Percentiles rank a stretch among this genome's conserved stretches.
Evolutionary conservation across 1,140 invertebrate species (phyloP).

Genomic region (Bombyx mandarina): DNA sequence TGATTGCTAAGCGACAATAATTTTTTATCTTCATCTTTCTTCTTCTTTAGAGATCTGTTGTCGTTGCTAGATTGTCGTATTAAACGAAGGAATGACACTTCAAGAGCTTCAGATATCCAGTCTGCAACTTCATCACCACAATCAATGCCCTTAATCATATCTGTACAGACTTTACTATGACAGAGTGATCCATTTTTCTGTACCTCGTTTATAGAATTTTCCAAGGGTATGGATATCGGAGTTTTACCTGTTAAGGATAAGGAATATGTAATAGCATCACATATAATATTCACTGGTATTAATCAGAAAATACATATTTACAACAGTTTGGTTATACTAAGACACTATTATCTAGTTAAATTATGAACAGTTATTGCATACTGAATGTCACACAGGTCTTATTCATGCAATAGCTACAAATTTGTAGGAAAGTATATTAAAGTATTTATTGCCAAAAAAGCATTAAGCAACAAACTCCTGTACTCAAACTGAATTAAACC

Average conservation of each 20-base stretch:
- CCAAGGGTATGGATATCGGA: constrained; percentile 63
- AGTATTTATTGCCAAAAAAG: too few species aligned
- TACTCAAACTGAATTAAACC: too few species aligned
- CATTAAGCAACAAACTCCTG: too few species aligned
- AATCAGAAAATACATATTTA: background rate
- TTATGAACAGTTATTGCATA: too few species aligned
- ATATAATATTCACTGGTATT: background rate
- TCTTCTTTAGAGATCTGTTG: constrained; percentile 44
- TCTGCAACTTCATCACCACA: constrained; percentile 84
- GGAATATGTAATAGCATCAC: constrained; percentile 4
- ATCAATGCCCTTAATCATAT: constrained; percentile 83
- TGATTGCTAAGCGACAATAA: constrained; percentile 86
- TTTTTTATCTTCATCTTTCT: constrained; percentile 42
- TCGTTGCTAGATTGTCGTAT: constrained; percentile 74
- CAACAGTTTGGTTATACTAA: background rate
- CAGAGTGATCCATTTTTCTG: constrained; percentile 69
- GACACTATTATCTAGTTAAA: too few species aligned
- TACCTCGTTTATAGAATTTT: constrained; percentile 20
- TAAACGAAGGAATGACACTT: constrained; percentile 77
- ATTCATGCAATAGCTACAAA: too few species aligned
- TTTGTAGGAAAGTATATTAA: too few species aligned
- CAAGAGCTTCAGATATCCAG: constrained; percentile 82
- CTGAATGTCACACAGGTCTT: too few species aligned
- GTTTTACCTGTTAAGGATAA: constrained; percentile 65
- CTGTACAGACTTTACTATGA: constrained; percentile 88